Evolutionary conservation across 2,113 vertebrate species (phyloP).

Genomic region (Pomatorhinus ruficollis): DNA sequence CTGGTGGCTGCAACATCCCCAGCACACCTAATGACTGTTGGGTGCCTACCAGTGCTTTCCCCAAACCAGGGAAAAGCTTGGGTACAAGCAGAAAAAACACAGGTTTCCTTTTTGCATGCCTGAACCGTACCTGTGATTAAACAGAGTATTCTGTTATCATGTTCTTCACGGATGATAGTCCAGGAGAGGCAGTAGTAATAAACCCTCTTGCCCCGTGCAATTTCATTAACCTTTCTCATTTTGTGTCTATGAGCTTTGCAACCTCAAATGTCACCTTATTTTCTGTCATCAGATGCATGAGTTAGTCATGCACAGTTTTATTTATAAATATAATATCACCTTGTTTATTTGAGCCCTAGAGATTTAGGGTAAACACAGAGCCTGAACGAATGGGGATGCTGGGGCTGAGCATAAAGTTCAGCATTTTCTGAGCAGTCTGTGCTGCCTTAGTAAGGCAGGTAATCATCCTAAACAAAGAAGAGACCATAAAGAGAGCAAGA

Average conservation of each 20-base stretch:
- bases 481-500: neutral
- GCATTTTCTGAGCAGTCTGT: neutral
- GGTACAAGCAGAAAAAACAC: neutral
- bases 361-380: neutral
- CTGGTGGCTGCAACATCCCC: neutral
- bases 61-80: neutral
- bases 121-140: neutral
- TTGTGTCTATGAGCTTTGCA: neutral
- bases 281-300: neutral
- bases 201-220: neutral
- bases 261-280: neutral
- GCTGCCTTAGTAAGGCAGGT: neutral
- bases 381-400: neutral
- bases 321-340: neutral
- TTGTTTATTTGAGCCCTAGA: neutral
- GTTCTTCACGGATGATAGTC: neutral
- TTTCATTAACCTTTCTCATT: constrained; percentile 24
- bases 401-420: neutral
- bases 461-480: neutral
- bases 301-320: neutral
- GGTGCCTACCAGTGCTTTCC: neutral
- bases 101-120: neutral
- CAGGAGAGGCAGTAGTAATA: neutral
- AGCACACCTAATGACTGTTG: neutral
- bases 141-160: neutral